phyloP scores from a whole-genome alignment of 2,888 invertebrate species.

The Agonopterix alstromeriana region DNA sequence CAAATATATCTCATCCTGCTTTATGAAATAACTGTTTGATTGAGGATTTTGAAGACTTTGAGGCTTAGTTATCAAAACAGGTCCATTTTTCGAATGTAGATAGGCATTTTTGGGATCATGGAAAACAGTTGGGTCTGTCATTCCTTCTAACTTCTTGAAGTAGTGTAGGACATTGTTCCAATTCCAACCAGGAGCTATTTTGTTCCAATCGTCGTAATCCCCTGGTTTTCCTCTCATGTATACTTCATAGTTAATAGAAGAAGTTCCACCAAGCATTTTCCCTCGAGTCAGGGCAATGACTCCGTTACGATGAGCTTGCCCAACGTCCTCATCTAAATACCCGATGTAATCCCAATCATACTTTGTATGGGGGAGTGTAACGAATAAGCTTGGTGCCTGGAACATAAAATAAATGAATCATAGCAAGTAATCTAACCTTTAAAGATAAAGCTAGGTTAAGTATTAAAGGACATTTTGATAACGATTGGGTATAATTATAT shows the following conservation, averaged over 20 bases:
- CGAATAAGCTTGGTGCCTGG: conserved; percentile 30
- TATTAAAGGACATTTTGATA: too few relatives aligned
- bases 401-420: conserved; percentile 5
- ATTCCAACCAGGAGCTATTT: conserved; percentile 28
- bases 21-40: conserved; percentile 20
- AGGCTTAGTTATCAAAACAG: conserved; percentile 29
- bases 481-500: too few relatives aligned
- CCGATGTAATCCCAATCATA: conserved; percentile 30
- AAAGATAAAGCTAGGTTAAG: too few relatives aligned
- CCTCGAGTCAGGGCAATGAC: conserved; percentile 24
- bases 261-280: conserved; percentile 33
- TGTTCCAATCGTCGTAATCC: conserved; percentile 31
- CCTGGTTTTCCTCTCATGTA: conserved; percentile 29
- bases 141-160: conserved; percentile 32
- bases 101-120: conserved; percentile 16
- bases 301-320: conserved; percentile 20
- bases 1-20: conserved; percentile 20
- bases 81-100: conserved; percentile 29
- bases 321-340: conserved; percentile 22
- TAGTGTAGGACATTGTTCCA: conserved; percentile 28
- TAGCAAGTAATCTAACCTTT: too few relatives aligned
- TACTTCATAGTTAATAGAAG: conserved; percentile 28
- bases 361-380: conserved; percentile 20
- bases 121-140: conserved; percentile 25
- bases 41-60: conserved; percentile 10